phyloP scores from a whole-genome alignment of 1,140 invertebrate genomes.

The Drosophila parabipectinata region DNA sequence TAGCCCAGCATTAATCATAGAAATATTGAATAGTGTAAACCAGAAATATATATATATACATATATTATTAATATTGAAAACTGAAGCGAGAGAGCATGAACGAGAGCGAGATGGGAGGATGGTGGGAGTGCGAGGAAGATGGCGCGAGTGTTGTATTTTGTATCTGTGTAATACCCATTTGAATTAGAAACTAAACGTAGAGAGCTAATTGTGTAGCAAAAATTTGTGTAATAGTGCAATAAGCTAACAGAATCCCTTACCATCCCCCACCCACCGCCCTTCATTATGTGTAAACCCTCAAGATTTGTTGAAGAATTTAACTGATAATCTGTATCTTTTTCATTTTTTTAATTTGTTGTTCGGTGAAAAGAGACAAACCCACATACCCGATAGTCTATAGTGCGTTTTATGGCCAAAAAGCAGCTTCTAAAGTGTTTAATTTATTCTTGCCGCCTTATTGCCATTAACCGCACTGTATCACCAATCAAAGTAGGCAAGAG shows the following conservation, averaged over 20 bases:
- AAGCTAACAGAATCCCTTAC: conserved; percentile 19
- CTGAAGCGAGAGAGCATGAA: neutral
- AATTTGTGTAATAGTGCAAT: conserved; percentile 47
- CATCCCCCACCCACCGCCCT: no score
- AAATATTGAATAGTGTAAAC: conserved; percentile 14
- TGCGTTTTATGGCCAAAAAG: conserved; percentile 13
- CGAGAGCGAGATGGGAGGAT: conserved; percentile 4
- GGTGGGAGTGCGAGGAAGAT: neutral
- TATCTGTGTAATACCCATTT: conserved; percentile 37
- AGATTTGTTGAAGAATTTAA: conserved; percentile 22
- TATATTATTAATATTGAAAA: conserved; percentile 11
- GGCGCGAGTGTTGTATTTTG: conserved; percentile 29
- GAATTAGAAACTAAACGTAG: conserved; percentile 28
- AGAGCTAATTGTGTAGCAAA: conserved; percentile 27
- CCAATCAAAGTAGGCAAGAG: neutral
- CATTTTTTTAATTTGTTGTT: conserved; percentile 7
- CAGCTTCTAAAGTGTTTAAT: neutral
- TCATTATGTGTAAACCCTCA: neutral
- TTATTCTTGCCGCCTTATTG: conserved; percentile 28
- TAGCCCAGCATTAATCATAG: conserved; percentile 22
- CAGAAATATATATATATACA: conserved; percentile 17
- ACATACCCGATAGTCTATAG: conserved; percentile 5
- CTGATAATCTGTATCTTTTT: neutral
- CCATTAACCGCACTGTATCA: conserved; percentile 17
- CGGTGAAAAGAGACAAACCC: conserved; percentile 27